A percentile compares a stretch with the other conserved stretches of the same genome.
Evolutionary conservation across 2,113 vertebrate species (phyloP).

Genomic region (Prochilodus magdalenae): DNA sequence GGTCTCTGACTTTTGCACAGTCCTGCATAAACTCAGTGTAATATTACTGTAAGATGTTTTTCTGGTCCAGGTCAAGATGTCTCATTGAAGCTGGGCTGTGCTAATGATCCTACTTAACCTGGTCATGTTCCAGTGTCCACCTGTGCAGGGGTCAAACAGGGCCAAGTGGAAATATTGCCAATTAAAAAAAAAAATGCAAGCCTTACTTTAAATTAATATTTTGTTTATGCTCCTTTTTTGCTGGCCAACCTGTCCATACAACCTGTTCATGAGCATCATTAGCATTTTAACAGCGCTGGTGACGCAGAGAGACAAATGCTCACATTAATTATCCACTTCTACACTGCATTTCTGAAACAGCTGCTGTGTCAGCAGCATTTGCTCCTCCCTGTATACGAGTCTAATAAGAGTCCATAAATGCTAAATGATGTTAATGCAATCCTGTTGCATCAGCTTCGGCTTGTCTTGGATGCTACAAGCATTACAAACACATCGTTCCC

Average conservation of each 20-base stretch:
- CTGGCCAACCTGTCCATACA: background rate
- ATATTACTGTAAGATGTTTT: conserved; percentile 25
- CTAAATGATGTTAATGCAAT: background rate
- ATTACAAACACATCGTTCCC: background rate
- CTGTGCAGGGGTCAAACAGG: conserved; percentile 20
- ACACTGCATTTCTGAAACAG: conserved; percentile 5
- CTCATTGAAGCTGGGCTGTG: background rate
- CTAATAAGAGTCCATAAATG: background rate
- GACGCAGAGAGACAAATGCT: conserved; percentile 17
- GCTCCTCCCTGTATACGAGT: background rate
- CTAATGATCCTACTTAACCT: conserved; percentile 46
- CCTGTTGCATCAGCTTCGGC: background rate
- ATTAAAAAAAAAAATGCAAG: background rate
- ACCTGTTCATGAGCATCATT: conserved; percentile 1
- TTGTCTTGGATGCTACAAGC: too few species aligned
- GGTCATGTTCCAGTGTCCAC: conserved; percentile 32
- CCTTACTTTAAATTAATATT: background rate
- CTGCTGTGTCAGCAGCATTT: conserved; percentile 20
- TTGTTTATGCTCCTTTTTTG: background rate
- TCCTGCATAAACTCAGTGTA: background rate
- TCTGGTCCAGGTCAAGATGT: conserved; percentile 21
- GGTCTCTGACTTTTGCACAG: too few species aligned
- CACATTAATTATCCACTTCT: conserved; percentile 6
- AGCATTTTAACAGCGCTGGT: conserved; percentile 13
- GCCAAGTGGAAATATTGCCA: background rate